Percentiles rank a stretch among this genome's conserved stretches.
These are phyloP conservation scores for Gobio gobio DNA, from an alignment of 2,113 vertebrate genomes.

Conservation along the genomic window DNA sequence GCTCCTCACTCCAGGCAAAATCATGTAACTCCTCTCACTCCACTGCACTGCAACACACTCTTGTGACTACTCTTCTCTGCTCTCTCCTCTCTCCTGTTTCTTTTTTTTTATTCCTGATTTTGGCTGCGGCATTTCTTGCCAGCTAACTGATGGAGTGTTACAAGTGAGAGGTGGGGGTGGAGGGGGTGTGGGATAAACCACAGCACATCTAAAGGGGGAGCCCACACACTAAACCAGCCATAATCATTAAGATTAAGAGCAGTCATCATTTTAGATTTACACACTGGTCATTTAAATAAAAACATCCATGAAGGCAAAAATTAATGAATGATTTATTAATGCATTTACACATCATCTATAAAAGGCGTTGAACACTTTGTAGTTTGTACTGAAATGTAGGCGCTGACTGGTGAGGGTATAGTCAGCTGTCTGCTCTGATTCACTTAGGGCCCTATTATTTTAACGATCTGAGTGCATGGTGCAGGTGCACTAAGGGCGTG, in stretches of 20 bases:
- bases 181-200: not conserved
- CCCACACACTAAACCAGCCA: not conserved
- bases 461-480: no score
- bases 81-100: not conserved
- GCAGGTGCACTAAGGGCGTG: no score
- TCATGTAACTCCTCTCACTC: not conserved
- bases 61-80: not conserved
- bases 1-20: not conserved
- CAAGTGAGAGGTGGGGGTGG: not conserved
- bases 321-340: no score
- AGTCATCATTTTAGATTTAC: not conserved
- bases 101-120: not conserved
- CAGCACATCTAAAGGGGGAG: not conserved
- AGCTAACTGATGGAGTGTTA: not conserved
- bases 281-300: not conserved
- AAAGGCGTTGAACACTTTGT: no score
- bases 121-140: not conserved
- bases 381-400: no score
- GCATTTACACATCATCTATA: no score
- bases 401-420: no score
- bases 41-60: not conserved
- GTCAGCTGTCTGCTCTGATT: no score
- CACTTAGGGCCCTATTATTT: no score
- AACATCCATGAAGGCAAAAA: no score
- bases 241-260: not conserved